Base-by-base conservation (phyloP, 2,113 vertebrate species). In the Phasianus colchicus region DNA sequence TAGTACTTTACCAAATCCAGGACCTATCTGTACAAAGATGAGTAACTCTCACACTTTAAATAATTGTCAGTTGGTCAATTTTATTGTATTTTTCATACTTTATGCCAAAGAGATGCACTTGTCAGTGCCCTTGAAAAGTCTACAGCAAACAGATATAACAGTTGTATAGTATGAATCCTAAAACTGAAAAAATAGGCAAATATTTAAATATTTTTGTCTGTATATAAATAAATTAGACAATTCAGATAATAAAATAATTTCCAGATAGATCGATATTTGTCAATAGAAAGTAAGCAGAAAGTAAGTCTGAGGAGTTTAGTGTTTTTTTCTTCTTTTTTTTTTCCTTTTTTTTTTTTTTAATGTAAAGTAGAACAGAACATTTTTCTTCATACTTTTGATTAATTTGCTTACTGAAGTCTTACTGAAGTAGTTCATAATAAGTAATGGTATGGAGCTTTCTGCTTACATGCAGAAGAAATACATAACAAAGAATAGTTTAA, bases 401-500 rank as follows among this genome's bases (percentile, higher is more conserved):
- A 78, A 80, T 4, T 11, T 3, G 65, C 16, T 84, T 78, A 8
- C 19, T 84, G 32, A 69, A 92, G 91, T 73, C 16, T 84, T 78
- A 6, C 18, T 84, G 36, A 71, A 92, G 92, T 29, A 2, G 8
- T 74, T n/a, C 60, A 6, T 61, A 83, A 14, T 7, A 64, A 86
- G 40, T 30, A 80, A 47, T 40, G 66, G 25, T 22, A 61, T 40
- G 17, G 22, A 87, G 30, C 3, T 42, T 24, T 36, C 25, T 45
- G 25, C 32, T 89, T 42, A 22, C 43, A 36, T 1, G 2, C 11
- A 36, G 30, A 60, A 60, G 70, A 27, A 82, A 75, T 54, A 76
- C 7, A 95, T 60, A 94, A 78, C 13, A 81, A 76, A 94, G 25
- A 80, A 45, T 88, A 83, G 15, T 43, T 83, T 92, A 70, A 74